Conservation (phyloP, 2,797 vertebrate species). For the Acanthurus leucopareius region DNA sequence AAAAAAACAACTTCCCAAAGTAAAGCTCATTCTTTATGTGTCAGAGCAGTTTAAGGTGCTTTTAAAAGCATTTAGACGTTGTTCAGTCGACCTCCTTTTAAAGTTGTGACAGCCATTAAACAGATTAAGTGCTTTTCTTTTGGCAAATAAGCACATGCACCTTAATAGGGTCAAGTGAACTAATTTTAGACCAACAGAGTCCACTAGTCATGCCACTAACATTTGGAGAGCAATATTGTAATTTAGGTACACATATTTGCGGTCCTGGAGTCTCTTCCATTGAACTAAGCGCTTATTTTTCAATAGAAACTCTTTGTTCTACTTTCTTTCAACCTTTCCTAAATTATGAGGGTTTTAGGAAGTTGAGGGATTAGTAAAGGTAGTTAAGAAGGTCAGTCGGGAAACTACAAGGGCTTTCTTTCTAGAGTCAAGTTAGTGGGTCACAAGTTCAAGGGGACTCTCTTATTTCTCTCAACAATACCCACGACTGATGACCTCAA, state of each 20-base stretch:
- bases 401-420: constrained; percentile 44
- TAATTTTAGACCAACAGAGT: constrained; percentile 11
- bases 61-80: constrained; percentile 1
- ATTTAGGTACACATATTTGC: constrained; percentile 34
- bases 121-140: constrained; percentile 7
- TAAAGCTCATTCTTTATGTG: constrained; percentile 19
- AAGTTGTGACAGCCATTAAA: constrained; percentile 33
- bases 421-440: constrained; percentile 21
- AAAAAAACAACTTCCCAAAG: background rate
- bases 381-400: constrained; percentile 43
- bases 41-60: background rate
- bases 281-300: constrained; percentile 21
- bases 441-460: constrained; percentile 53
- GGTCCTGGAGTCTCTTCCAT: background rate
- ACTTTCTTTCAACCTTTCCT: constrained; percentile 28
- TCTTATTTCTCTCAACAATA: constrained; percentile 52
- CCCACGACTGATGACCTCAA: constrained; percentile 36
- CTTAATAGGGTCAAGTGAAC: constrained; percentile 28
- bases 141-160: constrained; percentile 15
- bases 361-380: constrained; percentile 59
- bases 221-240: constrained; percentile 28
- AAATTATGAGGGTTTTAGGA: constrained; percentile 47
- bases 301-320: constrained; percentile 39
- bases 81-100: constrained; percentile 24
- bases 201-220: constrained; percentile 18